Conservation (phyloP, 1,140 invertebrate species). For the Ceratina japonica region DNA sequence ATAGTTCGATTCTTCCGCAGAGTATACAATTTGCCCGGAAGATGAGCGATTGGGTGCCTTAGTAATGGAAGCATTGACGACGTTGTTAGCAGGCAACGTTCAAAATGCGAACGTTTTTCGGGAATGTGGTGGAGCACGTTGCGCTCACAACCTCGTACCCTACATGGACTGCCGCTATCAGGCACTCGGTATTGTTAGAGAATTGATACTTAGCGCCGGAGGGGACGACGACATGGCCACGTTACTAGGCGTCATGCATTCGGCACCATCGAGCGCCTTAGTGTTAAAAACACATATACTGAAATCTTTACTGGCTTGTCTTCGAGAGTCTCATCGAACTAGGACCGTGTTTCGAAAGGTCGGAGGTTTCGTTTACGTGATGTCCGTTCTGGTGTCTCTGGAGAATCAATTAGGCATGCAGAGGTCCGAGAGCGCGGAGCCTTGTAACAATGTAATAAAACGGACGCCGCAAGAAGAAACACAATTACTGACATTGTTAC, state of each 20-base stretch:
- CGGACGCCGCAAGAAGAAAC: slow-evolving; percentile 71
- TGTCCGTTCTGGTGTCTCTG: slow-evolving; percentile 95
- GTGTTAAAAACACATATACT: slow-evolving; percentile 94
- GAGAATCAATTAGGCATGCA: slow-evolving; percentile 87
- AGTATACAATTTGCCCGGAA: slow-evolving; percentile 81
- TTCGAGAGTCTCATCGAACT: slow-evolving; percentile 96
- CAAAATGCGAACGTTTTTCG: slow-evolving; percentile 95
- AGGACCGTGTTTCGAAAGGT: slow-evolving; percentile 98
- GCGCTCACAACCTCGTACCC: slow-evolving; percentile 93
- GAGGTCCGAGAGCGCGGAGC: slow-evolving; percentile 68
- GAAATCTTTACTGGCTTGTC: slow-evolving; percentile 91
- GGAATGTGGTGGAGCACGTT: slow-evolving; percentile 94
- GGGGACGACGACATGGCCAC: slow-evolving; percentile 98
- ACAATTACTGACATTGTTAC: slow-evolving; percentile 86
- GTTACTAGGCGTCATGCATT: slow-evolving; percentile 94
- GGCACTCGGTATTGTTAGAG: slow-evolving; percentile 89
- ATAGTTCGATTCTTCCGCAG: slow-evolving; percentile 57
- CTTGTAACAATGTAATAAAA: slow-evolving; percentile 72
- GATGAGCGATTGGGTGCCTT: slow-evolving; percentile 90
- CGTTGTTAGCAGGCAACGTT: slow-evolving; percentile 88
- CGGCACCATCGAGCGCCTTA: slow-evolving; percentile 88
- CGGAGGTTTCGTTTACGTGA: slow-evolving; percentile 98
- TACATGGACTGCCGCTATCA: slow-evolving; percentile 90
- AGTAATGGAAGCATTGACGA: slow-evolving; percentile 92
- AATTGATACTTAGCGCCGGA: slow-evolving; percentile 93